Evolutionary conservation across 2,888 invertebrate species (phyloP).

Genomic region (Drosophila stalkeri): DNA sequence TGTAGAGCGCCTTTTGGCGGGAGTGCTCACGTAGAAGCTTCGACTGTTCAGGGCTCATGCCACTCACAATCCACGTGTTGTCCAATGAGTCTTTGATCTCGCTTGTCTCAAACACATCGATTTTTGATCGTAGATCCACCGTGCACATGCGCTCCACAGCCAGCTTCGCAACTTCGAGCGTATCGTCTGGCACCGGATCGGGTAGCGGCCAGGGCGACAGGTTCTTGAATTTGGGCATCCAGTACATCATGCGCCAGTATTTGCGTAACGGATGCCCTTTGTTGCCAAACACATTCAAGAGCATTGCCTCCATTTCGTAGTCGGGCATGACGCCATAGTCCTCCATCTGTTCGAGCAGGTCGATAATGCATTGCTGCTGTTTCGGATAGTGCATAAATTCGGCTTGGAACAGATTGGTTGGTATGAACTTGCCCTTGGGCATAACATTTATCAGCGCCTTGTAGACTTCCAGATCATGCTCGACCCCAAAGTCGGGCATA

Average conservation of each 20-base stretch:
- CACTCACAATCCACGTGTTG: slow-evolving; percentile 96
- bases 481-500: slow-evolving; percentile 95
- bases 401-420: slow-evolving; percentile 92
- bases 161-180: slow-evolving; percentile 91
- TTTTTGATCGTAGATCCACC: slow-evolving; percentile 90
- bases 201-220: slow-evolving; percentile 94
- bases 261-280: slow-evolving; percentile 90
- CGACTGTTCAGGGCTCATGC: slow-evolving; percentile 92
- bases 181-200: slow-evolving; percentile 90
- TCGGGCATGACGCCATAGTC: slow-evolving; percentile 96
- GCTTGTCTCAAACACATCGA: slow-evolving; percentile 88
- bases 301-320: slow-evolving; percentile 92
- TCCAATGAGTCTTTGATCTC: slow-evolving; percentile 92
- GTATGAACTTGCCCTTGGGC: slow-evolving; percentile 95
- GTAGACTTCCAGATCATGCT: slow-evolving; percentile 94
- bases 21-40: slow-evolving; percentile 89
- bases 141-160: slow-evolving; percentile 94
- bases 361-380: slow-evolving; percentile 97
- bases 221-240: slow-evolving; percentile 97
- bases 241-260: slow-evolving; percentile 93
- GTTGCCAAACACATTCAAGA: slow-evolving; percentile 93
- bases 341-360: slow-evolving; percentile 96
- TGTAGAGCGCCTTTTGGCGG: slow-evolving; percentile 88
- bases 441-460: slow-evolving; percentile 93
- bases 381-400: slow-evolving; percentile 97